Base-by-base conservation (phyloP, 1,140 invertebrate species). In the Cryptotermes secundus region DNA sequence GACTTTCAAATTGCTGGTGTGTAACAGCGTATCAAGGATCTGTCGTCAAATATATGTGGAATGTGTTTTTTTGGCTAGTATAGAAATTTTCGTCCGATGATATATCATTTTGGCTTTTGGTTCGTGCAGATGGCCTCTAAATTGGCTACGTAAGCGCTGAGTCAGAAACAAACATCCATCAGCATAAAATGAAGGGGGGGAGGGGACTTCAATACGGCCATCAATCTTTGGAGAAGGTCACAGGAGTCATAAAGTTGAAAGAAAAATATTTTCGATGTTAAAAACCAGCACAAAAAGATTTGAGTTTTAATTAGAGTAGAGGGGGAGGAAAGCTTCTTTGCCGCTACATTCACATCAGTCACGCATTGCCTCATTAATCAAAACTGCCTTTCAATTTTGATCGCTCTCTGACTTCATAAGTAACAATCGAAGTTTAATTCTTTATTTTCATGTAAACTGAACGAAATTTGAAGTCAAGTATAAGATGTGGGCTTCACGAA, bases 381-480 rank as follows among this genome's bases (percentile, higher is more conserved):
- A 72, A 72, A 72, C 2, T n/a, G 59, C 31, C 59, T 72, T 72
- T 72, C 59, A 72, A 31, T 72, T 72, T 72, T 72, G 59, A 72
- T n/a, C 6, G 53, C 7, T 59, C 26, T n/a, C 12, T 59, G 53
- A 16, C 59, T 72, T 31, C 59, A 31, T 72, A 72, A 72, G n/a
- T 72, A 72, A 72, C 59, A 31, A 7, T 72, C n/a, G 26, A 72
- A 31, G 59, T 72, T 31, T 72, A 72, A 72, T 72, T 72, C 31
- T 26, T 72, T 26, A 72, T 72, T 72, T 26, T 72, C 59, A 72
- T 72, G 59, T 9, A 72, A 72, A 72, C 26, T 14, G 59, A 72
- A 72, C 7, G 14, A 72, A 72, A 72, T 31, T 72, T 31, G 26
- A 72, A 22, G 0, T 14, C 26, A 72, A n/a, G 10, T 72, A 31